These are phyloP conservation scores for Eupithecia subumbrata DNA, from an alignment of 2,888 invertebrate genomes.

Conservation along the genomic window DNA sequence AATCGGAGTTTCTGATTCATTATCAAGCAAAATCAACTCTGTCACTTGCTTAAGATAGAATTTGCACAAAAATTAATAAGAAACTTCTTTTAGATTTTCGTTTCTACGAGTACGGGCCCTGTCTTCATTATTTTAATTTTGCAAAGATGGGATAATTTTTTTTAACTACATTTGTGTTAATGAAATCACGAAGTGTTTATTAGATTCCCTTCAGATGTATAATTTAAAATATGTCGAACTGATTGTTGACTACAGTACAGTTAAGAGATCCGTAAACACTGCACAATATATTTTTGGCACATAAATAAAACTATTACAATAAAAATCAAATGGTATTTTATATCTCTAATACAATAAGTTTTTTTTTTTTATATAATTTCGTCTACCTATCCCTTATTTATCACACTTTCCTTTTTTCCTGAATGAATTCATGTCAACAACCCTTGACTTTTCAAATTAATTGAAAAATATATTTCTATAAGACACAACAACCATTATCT, in stretches of 20 bases:
- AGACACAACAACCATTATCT: conserved; percentile 62
- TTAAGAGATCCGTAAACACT: conserved; percentile 42
- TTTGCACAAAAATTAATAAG: too few species aligned
- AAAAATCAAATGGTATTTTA: conserved; percentile 12
- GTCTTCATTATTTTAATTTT: background rate
- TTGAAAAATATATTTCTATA: conserved; percentile 70
- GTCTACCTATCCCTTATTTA: conserved; percentile 34
- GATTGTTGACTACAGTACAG: conserved; percentile 3
- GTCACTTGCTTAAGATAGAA: too few species aligned
- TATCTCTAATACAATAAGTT: conserved; percentile 14
- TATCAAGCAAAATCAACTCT: too few species aligned
- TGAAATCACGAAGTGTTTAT: background rate
- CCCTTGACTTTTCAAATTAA: conserved; percentile 57
- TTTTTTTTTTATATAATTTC: conserved; percentile 9
- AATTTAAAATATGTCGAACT: background rate
- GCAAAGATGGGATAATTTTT: background rate
- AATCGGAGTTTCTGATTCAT: too few species aligned
- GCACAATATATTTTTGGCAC: conserved; percentile 47
- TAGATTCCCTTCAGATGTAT: background rate
- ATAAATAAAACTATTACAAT: conserved; percentile 35
- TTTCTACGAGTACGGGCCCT: background rate
- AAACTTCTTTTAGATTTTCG: too few species aligned
- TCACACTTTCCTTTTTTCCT: conserved; percentile 36
- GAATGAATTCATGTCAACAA: conserved; percentile 19
- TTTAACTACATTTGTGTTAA: background rate